These are phyloP conservation scores for Marcusenius ussheri DNA, from an alignment of 2,113 vertebrate species.

Conservation along the genomic window DNA sequence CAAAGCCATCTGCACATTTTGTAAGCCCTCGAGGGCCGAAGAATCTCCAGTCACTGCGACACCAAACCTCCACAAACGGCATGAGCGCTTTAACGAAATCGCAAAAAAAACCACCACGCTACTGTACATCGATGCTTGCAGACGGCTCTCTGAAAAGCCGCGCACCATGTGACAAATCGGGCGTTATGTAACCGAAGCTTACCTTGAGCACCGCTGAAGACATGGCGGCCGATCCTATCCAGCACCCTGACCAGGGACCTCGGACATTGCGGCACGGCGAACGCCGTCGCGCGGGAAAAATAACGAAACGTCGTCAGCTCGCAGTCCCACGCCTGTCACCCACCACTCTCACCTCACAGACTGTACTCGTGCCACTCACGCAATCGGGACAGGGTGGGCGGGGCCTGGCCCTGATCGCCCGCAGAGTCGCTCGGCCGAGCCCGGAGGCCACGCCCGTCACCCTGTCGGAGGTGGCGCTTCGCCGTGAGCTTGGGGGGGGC, in stretches of 20 bases:
- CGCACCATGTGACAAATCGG: neutral
- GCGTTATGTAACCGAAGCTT: neutral
- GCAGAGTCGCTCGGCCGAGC: neutral
- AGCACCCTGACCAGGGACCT: neutral
- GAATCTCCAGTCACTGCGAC: conserved; percentile 20
- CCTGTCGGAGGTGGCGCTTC: neutral
- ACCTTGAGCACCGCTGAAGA: conserved; percentile 8
- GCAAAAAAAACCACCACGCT: neutral
- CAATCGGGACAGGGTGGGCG: neutral
- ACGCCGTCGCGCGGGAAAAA: neutral
- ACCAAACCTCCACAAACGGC: neutral
- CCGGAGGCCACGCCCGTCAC: conserved; percentile 3
- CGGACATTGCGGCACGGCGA: neutral
- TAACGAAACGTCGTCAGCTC: neutral
- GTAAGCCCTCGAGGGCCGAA: conserved; percentile 35
- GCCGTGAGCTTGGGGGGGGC: neutral
- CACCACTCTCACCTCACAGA: neutral
- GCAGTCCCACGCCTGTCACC: neutral
- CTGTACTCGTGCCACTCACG: neutral
- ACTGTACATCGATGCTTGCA: neutral
- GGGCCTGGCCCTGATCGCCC: neutral
- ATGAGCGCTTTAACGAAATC: neutral
- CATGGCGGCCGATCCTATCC: neutral
- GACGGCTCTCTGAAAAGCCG: neutral
- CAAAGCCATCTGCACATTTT: conserved; percentile 53